Conservation (phyloP, 2,888 invertebrate species). For the Polydrusus tereticollis region DNA sequence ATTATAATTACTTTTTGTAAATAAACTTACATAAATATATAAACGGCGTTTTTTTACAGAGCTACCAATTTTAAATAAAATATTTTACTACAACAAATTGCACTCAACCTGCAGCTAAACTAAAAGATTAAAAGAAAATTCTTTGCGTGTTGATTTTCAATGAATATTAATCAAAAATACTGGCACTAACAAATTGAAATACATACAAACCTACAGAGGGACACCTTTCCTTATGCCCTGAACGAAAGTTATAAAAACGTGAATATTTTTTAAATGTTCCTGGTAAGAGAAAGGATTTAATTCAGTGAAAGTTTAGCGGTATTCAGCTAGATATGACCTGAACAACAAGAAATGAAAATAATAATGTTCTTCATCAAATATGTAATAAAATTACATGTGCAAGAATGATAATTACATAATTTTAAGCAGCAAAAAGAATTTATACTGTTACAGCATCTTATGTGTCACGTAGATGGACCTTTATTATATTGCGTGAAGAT, state of each 20-base stretch:
- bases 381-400: neutral
- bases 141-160: no score
- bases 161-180: constrained; percentile 24
- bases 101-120: no score
- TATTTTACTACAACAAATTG: neutral
- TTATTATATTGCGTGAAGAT: neutral
- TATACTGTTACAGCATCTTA: neutral
- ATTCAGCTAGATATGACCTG: neutral
- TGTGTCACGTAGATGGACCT: neutral
- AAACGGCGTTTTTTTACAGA: neutral
- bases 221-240: no score
- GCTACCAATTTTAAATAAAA: neutral
- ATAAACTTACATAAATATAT: neutral
- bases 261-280: constrained; percentile 3
- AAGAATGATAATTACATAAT: neutral
- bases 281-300: constrained; percentile 14
- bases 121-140: no score
- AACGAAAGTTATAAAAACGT: neutral
- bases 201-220: neutral
- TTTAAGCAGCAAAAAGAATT: neutral
- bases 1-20: neutral
- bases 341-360: constrained; percentile 3
- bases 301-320: constrained; percentile 7
- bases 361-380: constrained; percentile 1
- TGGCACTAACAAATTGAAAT: constrained; percentile 50